Evolutionary conservation across 92 coral and sea anemone species (phyloP).

Genomic region (Bergia puertoricense): DNA sequence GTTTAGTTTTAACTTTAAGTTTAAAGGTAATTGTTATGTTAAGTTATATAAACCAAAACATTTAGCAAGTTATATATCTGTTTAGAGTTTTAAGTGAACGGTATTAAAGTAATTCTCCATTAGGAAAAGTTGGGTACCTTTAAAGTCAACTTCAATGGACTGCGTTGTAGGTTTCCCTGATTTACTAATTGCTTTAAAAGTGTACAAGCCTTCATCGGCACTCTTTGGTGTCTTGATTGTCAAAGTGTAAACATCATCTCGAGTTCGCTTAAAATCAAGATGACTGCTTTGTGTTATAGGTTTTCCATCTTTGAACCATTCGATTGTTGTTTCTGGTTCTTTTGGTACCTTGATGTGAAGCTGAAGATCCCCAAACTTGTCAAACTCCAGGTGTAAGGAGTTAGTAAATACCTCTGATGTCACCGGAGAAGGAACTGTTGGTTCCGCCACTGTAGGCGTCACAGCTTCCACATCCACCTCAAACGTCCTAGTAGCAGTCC

Average conservation of each 20-base stretch:
- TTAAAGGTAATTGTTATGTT: too few relatives aligned
- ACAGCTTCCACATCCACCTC: conserved; percentile 78
- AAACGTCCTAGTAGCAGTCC: conserved; percentile 80
- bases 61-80: not conserved
- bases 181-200: conserved; percentile 77
- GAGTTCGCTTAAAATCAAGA: conserved; percentile 60
- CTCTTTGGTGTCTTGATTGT: conserved; percentile 64
- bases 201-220: conserved; percentile 79
- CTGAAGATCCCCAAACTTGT: conserved; percentile 10
- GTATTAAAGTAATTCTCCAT: conserved; percentile 4
- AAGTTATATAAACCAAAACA: not conserved
- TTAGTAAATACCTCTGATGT: conserved; percentile 5
- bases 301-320: conserved; percentile 79
- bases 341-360: conserved; percentile 32
- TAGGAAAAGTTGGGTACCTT: conserved; percentile 33
- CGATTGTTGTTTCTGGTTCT: conserved; percentile 74
- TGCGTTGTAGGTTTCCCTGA: conserved; percentile 59
- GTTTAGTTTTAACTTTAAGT: not conserved
- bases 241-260: conserved; percentile 64
- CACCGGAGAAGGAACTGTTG: not conserved
- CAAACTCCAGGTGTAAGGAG: not conserved
- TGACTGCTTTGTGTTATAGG: conserved; percentile 61
- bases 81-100: not conserved
- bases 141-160: conserved; percentile 35
- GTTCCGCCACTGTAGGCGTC: conserved; percentile 1